These are phyloP conservation scores for Caenorhabditis tropicalis DNA, from an alignment of 1,140 invertebrate genomes.

Conservation along the genomic window DNA sequence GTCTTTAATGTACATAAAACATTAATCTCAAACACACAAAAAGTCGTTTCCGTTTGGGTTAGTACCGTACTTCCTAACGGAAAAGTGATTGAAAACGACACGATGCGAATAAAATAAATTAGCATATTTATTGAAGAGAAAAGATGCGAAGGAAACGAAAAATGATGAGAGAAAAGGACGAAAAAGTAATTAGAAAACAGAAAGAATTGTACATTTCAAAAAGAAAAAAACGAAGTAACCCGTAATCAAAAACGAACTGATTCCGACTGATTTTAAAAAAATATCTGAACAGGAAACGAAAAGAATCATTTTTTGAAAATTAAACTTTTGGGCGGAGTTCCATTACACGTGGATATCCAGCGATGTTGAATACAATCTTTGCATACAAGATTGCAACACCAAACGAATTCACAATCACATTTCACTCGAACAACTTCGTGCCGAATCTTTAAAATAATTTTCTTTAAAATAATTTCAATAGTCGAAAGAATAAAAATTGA, in stretches of 20 bases:
- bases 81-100: constrained; percentile 37
- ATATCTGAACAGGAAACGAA: neutral
- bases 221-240: neutral
- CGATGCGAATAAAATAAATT: constrained; percentile 20
- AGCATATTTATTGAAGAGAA: constrained; percentile 34
- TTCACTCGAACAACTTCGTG: constrained; percentile 85
- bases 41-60: constrained; percentile 7
- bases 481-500: neutral
- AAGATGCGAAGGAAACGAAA: neutral
- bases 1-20: neutral
- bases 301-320: neutral
- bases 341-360: constrained; percentile 67
- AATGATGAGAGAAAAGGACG: neutral
- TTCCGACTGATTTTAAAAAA: constrained; percentile 9
- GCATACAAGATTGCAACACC: constrained; percentile 90
- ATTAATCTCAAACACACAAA: neutral
- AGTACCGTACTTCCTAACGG: constrained; percentile 29
- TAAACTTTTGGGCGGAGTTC: constrained; percentile 14
- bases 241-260: constrained; percentile 21
- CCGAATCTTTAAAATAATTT: constrained; percentile 77
- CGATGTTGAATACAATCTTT: constrained; percentile 78
- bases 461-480: neutral
- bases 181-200: constrained; percentile 30
- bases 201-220: neutral
- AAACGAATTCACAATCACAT: constrained; percentile 89